These are phyloP conservation scores for Drosophila obscura DNA, from an alignment of 1,140 invertebrate species.

Conservation along the genomic window DNA sequence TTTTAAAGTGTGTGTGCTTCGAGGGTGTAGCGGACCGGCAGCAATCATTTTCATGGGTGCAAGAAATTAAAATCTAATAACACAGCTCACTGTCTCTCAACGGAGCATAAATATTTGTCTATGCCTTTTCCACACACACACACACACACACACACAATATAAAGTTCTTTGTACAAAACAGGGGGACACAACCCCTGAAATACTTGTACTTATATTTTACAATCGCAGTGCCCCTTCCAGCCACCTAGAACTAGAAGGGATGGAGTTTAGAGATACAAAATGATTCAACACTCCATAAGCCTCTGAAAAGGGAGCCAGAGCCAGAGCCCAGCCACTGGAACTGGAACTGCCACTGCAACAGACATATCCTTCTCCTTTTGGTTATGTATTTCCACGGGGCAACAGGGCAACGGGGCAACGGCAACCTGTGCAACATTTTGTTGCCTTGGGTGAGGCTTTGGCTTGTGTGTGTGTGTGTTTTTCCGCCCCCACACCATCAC, in stretches of 20 bases:
- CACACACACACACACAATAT: too few species aligned
- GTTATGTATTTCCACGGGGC: constrained; percentile 22
- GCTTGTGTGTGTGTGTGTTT: constrained; percentile 48
- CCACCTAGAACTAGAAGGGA: background rate
- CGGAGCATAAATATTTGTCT: constrained; percentile 80
- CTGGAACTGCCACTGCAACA: constrained; percentile 58
- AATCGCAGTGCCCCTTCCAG: background rate
- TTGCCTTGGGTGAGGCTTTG: constrained; percentile 59
- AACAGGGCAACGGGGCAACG: constrained; percentile 36
- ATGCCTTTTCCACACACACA: constrained; percentile 62
- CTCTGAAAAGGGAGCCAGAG: background rate
- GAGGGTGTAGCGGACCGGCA: constrained; percentile 1
- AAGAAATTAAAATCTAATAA: constrained; percentile 83
- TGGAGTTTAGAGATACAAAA: constrained; percentile 50
- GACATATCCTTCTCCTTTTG: constrained; percentile 51
- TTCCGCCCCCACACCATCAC: constrained; percentile 41
- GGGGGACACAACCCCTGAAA: constrained; percentile 42
- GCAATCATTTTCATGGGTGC: constrained; percentile 67
- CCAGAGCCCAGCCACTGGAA: background rate
- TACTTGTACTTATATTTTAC: constrained; percentile 53
- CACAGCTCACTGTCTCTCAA: constrained; percentile 52
- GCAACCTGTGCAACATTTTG: constrained; percentile 76
- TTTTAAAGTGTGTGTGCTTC: background rate
- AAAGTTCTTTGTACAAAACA: constrained; percentile 21
- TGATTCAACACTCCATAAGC: constrained; percentile 71